These are phyloP conservation scores for Rotaria socialis DNA, from an alignment of 2,888 invertebrate genomes.

Conservation along the genomic window DNA sequence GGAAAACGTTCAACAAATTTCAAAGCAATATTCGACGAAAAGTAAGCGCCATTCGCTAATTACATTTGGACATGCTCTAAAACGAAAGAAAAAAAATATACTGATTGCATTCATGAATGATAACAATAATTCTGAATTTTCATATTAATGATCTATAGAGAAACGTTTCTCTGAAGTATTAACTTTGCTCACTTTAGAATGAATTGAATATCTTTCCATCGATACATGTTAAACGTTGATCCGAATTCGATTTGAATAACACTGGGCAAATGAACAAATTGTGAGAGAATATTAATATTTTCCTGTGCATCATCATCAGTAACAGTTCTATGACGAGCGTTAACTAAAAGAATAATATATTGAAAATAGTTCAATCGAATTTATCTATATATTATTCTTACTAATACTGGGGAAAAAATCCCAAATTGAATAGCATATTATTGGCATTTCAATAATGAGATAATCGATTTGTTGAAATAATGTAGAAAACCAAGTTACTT, in stretches of 20 bases:
- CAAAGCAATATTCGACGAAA: too few relatives aligned
- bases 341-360: too few relatives aligned
- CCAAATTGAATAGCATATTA: neutral
- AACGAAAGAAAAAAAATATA: neutral
- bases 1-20: too few relatives aligned
- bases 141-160: too few relatives aligned
- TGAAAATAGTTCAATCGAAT: too few relatives aligned
- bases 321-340: neutral
- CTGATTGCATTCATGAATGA: too few relatives aligned
- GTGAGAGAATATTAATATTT: neutral
- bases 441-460: neutral
- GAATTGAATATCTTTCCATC: neutral
- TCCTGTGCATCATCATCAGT: neutral
- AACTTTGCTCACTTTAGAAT: too few relatives aligned
- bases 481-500: neutral
- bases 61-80: neutral
- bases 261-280: neutral
- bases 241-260: neutral
- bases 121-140: too few relatives aligned
- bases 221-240: neutral
- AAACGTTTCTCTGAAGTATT: too few relatives aligned
- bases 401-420: neutral
- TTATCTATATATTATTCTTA: too few relatives aligned
- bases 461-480: neutral
- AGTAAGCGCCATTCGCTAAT: too few relatives aligned